phyloP scores from a whole-genome alignment of 1,140 invertebrate species.

The Lethrus apterus region DNA sequence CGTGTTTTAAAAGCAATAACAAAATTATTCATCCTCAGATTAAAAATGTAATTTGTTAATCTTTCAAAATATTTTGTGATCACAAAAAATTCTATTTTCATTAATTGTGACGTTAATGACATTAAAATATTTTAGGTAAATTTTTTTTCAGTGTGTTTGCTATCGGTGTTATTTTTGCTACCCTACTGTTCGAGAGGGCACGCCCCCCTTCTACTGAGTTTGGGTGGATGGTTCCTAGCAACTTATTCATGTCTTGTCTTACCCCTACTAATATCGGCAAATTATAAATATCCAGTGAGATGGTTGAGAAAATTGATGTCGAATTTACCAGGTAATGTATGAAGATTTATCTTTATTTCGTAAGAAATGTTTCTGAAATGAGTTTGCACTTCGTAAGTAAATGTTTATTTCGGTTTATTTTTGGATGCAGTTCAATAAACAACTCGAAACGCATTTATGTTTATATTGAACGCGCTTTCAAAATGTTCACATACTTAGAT shows the following conservation, averaged over 20 bases:
- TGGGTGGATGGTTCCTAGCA: conserved; percentile 51
- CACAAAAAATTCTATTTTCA: neutral
- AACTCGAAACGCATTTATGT: too few relatives aligned
- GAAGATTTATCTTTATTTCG: neutral
- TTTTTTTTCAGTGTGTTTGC: conserved; percentile 50
- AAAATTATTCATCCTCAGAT: too few relatives aligned
- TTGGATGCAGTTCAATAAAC: neutral
- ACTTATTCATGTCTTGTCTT: conserved; percentile 55
- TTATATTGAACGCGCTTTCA: too few relatives aligned
- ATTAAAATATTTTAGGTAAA: neutral
- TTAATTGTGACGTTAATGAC: neutral
- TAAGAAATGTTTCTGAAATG: neutral
- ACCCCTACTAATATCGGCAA: conserved; percentile 55
- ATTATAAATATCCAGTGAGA: conserved; percentile 55
- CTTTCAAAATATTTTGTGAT: too few relatives aligned
- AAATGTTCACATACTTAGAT: too few relatives aligned
- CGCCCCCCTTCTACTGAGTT: conserved; percentile 48
- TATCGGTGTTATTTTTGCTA: conserved; percentile 53
- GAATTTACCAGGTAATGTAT: conserved; percentile 33
- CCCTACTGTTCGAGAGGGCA: conserved; percentile 52
- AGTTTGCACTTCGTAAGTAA: neutral
- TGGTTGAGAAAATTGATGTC: conserved; percentile 37
- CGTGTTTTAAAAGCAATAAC: too few relatives aligned
- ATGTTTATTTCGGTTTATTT: neutral
- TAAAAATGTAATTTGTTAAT: too few relatives aligned